phyloP scores from a whole-genome alignment of 2,888 invertebrate species.

The Leptothorax acervorum region DNA sequence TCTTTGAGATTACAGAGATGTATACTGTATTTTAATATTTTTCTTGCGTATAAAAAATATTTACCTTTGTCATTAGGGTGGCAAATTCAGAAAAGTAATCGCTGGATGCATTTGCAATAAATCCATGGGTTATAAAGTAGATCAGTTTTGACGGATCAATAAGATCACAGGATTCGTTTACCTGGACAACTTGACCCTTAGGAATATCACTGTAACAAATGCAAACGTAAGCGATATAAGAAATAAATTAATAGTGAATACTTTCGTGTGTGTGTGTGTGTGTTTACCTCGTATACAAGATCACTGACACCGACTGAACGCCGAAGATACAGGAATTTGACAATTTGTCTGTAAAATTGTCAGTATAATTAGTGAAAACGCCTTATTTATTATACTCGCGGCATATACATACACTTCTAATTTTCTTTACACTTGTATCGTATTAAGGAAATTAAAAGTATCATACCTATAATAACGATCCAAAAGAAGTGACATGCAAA shows the following conservation, averaged over 20 bases:
- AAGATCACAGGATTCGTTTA: neutral
- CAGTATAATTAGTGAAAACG: too few species aligned
- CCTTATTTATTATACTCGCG: too few species aligned
- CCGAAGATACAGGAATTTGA: neutral
- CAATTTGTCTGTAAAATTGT: neutral
- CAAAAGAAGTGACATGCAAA: too few species aligned
- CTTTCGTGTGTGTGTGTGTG: neutral
- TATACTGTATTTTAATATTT: neutral
- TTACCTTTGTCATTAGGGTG: neutral
- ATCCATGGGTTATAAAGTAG: neutral
- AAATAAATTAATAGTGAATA: neutral
- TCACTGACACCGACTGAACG: neutral
- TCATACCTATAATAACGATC: too few species aligned
- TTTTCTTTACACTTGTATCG: too few species aligned
- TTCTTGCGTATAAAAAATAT: neutral
- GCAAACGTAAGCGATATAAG: neutral
- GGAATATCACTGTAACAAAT: neutral
- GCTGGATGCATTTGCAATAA: neutral
- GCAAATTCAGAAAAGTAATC: neutral
- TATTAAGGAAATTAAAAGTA: too few species aligned
- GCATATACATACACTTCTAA: too few species aligned
- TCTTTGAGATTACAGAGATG: neutral
- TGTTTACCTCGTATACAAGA: constrained; percentile 10
- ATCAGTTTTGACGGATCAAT: neutral
- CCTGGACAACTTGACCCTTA: neutral